These are phyloP conservation scores for Baccha elongata DNA, from an alignment of 2,888 invertebrate genomes.

Conservation along the genomic window DNA sequence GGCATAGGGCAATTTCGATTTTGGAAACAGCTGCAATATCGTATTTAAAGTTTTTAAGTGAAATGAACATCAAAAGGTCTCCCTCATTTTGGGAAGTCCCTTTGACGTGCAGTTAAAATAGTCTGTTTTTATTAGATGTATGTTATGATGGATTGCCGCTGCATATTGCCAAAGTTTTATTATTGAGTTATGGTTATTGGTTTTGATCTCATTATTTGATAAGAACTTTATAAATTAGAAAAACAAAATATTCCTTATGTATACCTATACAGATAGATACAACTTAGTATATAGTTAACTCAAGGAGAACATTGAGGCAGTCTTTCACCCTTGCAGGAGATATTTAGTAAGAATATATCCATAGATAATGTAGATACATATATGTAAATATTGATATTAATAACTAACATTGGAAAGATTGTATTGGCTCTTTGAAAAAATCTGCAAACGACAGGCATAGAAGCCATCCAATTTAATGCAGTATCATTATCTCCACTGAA, in stretches of 20 bases:
- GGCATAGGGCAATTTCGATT: slow-evolving; percentile 47
- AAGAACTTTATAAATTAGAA: slow-evolving; percentile 65
- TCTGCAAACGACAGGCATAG: too few species aligned
- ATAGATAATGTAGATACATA: too few species aligned
- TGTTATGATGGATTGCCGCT: background rate
- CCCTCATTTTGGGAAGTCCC: slow-evolving; percentile 32
- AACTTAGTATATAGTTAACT: too few species aligned
- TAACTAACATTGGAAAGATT: too few species aligned
- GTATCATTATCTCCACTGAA: too few species aligned
- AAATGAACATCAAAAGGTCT: slow-evolving; percentile 45
- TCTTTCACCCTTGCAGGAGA: too few species aligned
- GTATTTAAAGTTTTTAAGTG: slow-evolving; percentile 31
- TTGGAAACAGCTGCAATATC: slow-evolving; percentile 49
- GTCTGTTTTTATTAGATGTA: background rate
- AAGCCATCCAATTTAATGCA: too few species aligned
- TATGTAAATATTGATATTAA: too few species aligned
- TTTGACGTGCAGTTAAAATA: slow-evolving; percentile 13
- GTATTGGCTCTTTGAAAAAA: too few species aligned
- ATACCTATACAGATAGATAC: too few species aligned
- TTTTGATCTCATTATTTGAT: slow-evolving; percentile 71
- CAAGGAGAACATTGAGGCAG: background rate
- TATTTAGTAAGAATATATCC: too few species aligned
- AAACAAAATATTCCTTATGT: background rate
- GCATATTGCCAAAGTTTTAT: slow-evolving; percentile 51
- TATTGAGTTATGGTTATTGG: slow-evolving; percentile 58